Evolutionary conservation across 1,140 invertebrate genomes (phyloP).

Genomic region (Nebria ingens): DNA sequence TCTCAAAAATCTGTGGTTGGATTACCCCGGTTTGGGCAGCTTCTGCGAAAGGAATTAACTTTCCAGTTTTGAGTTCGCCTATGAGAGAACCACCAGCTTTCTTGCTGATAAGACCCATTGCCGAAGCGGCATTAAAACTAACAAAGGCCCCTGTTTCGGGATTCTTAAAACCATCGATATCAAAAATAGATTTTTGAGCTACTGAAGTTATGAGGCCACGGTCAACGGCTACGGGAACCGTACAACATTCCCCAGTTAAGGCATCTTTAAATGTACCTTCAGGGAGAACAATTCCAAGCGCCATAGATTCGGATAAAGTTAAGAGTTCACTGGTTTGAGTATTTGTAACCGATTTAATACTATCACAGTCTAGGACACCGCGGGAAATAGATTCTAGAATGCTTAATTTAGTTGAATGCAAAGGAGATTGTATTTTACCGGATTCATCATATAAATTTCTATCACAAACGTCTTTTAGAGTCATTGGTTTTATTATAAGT

Average conservation of each 20-base stretch:
- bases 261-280: conserved; percentile 63
- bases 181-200: conserved; percentile 77
- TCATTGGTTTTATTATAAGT: conserved; percentile 78
- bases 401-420: conserved; percentile 60
- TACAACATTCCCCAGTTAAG: conserved; percentile 55
- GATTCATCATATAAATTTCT: conserved; percentile 68
- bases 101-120: conserved; percentile 65
- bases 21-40: conserved; percentile 54
- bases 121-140: conserved; percentile 76
- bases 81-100: conserved; percentile 61
- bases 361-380: conserved; percentile 78
- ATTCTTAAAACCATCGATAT: conserved; percentile 85
- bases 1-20: conserved; percentile 69
- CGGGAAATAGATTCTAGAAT: conserved; percentile 72
- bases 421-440: conserved; percentile 68
- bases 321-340: conserved; percentile 66
- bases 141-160: conserved; percentile 69
- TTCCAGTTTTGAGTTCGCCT: conserved; percentile 60
- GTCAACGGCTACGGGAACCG: conserved; percentile 72
- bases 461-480: conserved; percentile 78
- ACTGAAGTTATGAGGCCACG: conserved; percentile 81
- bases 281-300: conserved; percentile 62
- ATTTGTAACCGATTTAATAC: conserved; percentile 71
- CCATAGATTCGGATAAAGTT: conserved; percentile 74
- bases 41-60: conserved; percentile 59